Conservation (phyloP, 2,888 invertebrate species). For the Gymnosoma rotundatum region DNA sequence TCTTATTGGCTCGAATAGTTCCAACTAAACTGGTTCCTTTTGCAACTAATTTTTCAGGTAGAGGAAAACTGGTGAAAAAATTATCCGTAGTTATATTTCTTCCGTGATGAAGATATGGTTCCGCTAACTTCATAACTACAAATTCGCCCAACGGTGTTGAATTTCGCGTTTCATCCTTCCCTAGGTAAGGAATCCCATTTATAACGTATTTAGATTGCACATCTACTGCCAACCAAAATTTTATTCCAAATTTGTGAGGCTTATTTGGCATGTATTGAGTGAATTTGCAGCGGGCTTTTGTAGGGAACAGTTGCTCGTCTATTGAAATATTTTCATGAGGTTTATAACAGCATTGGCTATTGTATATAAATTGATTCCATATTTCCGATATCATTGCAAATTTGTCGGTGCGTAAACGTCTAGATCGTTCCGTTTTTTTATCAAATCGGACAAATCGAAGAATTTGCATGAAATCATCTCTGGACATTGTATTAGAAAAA, state of each 20-base stretch:
- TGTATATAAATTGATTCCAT: conserved; percentile 14
- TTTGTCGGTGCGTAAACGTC: conserved; percentile 3
- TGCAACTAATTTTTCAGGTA: neutral
- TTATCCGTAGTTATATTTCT: neutral
- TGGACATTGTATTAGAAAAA: neutral
- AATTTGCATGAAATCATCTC: neutral
- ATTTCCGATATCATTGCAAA: conserved; percentile 3
- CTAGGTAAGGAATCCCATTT: conserved; percentile 53
- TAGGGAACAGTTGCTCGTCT: conserved; percentile 44
- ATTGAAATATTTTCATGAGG: conserved; percentile 22
- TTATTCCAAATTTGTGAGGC: conserved; percentile 51
- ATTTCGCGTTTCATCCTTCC: conserved; percentile 41
- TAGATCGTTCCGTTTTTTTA: neutral
- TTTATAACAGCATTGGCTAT: conserved; percentile 7
- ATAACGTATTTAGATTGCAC: conserved; percentile 40
- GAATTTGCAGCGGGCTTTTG: conserved; percentile 42
- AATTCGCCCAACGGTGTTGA: neutral
- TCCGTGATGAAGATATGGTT: neutral
- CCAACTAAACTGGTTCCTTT: neutral
- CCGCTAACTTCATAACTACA: neutral
- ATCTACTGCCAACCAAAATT: conserved; percentile 46
- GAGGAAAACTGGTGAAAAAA: neutral
- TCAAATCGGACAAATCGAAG: neutral
- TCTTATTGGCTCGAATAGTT: neutral
- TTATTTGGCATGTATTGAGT: conserved; percentile 51